A percentile compares a stretch with the other conserved stretches of the same genome.
Conservation (phyloP, 1,140 invertebrate species). For the Babylonia areolata region DNA sequence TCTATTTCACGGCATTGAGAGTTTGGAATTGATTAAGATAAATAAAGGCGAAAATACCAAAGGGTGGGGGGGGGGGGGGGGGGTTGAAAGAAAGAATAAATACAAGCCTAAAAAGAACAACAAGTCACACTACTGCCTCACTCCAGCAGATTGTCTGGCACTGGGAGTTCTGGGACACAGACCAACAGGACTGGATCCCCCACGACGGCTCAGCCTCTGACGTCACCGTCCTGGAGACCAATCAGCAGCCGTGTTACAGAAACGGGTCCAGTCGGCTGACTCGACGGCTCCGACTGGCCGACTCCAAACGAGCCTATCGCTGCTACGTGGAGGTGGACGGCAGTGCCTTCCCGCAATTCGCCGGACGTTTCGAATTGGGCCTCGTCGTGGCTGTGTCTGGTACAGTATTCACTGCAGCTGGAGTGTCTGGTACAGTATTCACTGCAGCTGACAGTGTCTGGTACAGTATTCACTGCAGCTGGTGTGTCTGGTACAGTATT, state of each 20-base stretch:
- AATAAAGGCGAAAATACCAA: too few relatives aligned
- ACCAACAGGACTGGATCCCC: background rate
- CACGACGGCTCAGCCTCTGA: background rate
- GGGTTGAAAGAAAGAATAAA: too few relatives aligned
- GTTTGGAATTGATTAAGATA: too few relatives aligned
- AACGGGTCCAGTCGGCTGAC: background rate
- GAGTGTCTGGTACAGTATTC: too few relatives aligned
- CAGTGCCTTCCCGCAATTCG: background rate
- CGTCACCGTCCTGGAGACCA: background rate
- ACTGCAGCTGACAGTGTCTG: too few relatives aligned
- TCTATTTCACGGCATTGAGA: too few relatives aligned
- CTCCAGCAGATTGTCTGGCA: background rate
- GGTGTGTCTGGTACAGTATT: too few relatives aligned
- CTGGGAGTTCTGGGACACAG: constrained; percentile 22
- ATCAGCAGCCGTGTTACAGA: constrained; percentile 13
- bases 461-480: too few relatives aligned
- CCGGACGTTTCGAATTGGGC: constrained; percentile 2
- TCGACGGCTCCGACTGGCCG: background rate
- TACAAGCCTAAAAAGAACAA: background rate
- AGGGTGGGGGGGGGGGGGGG: too few relatives aligned
- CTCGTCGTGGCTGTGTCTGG: constrained; percentile 33
- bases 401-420: too few relatives aligned
- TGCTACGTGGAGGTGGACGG: background rate
- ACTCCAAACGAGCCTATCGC: background rate
- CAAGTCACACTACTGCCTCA: background rate